A percentile compares a stretch with the other conserved stretches of the same genome.
phyloP scores from a whole-genome alignment of 1,140 invertebrate genomes.

The Penaeus japonicus region DNA sequence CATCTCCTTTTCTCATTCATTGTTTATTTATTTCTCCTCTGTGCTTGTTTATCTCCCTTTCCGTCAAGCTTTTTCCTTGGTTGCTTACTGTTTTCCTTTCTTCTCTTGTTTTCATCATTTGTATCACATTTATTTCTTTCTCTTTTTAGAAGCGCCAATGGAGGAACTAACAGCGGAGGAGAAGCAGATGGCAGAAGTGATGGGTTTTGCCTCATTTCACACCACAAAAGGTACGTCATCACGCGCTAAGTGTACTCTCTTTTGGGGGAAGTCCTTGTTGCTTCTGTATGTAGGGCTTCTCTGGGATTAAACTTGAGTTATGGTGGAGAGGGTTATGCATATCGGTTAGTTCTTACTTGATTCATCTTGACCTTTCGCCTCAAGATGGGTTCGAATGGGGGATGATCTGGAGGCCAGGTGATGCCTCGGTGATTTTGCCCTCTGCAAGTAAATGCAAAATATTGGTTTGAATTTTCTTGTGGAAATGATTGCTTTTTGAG shows the following conservation, averaged over 20 bases:
- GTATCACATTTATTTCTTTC: not conserved
- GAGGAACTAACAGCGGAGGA: slow-evolving; percentile 74
- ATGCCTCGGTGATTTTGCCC: no score
- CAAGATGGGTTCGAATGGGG: no score
- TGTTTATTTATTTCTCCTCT: not conserved
- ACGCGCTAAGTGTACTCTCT: not conserved
- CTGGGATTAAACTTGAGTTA: not conserved
- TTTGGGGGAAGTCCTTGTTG: not conserved
- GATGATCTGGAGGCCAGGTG: no score
- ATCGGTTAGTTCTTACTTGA: no score
- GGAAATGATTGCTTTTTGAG: no score
- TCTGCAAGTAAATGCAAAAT: no score
- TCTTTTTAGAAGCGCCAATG: slow-evolving; percentile 20
- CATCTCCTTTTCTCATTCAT: no score
- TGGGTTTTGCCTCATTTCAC: slow-evolving; percentile 96
- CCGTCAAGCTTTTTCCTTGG: not conserved
- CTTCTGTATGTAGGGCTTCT: no score
- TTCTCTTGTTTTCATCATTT: not conserved
- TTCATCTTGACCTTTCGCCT: no score
- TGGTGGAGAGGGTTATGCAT: not conserved
- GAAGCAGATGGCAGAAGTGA: slow-evolving; percentile 93
- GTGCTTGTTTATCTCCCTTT: not conserved
- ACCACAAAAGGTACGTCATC: slow-evolving; percentile 89
- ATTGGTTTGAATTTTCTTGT: no score
- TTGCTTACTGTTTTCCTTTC: not conserved